A percentile compares a stretch with the other conserved stretches of the same genome.
Conservation (phyloP, 2,888 invertebrate species). For the Acanthosepion esculentum region DNA sequence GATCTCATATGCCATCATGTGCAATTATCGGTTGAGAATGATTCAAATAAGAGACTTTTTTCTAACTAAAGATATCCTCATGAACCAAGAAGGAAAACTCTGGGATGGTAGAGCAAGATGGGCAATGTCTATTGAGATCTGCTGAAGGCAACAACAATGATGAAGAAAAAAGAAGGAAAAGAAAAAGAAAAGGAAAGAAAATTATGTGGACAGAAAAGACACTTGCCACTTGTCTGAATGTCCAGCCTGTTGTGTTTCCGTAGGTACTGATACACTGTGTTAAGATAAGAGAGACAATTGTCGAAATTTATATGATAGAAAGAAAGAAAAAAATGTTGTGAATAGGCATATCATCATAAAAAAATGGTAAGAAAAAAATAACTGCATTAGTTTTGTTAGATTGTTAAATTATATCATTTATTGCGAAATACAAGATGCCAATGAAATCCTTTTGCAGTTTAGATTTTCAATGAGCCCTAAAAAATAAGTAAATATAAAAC, state of each 20-base stretch:
- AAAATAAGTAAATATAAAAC: too few relatives aligned
- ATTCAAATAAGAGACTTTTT: too few relatives aligned
- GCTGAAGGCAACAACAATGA: not conserved
- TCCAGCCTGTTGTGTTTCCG: constrained; percentile 40
- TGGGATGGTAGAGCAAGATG: not conserved
- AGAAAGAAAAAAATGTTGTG: not conserved
- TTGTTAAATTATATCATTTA: too few relatives aligned
- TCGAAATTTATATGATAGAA: not conserved
- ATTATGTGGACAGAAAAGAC: not conserved
- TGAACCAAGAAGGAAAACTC: not conserved
- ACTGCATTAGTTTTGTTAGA: too few relatives aligned
- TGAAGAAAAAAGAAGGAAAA: not conserved
- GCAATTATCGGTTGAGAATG: too few relatives aligned
- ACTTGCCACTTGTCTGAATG: constrained; percentile 38
- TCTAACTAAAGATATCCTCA: too few relatives aligned
- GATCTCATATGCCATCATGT: too few relatives aligned
- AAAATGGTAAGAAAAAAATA: not conserved
- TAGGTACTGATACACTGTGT: constrained; percentile 1
- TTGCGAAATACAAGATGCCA: too few relatives aligned
- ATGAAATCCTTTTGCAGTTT: too few relatives aligned
- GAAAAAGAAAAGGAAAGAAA: too few relatives aligned
- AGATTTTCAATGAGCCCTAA: too few relatives aligned
- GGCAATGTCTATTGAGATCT: not conserved
- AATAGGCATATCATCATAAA: not conserved
- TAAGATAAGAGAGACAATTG: constrained; percentile 33